These are phyloP conservation scores for Oryzias melastigma DNA, from an alignment of 2,113 vertebrate species.

Conservation along the genomic window DNA sequence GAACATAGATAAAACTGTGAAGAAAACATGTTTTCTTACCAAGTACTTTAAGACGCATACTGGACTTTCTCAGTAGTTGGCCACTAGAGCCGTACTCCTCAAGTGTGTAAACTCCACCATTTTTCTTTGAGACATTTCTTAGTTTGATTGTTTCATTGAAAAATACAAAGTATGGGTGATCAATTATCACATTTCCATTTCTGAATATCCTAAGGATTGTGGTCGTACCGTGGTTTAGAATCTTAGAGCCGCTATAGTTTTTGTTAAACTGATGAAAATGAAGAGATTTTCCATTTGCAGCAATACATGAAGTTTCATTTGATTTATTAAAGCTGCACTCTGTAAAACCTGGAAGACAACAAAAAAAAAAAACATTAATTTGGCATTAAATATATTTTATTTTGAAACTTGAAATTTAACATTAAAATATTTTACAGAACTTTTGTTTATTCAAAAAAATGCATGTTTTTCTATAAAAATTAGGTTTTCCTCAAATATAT, in stretches of 20 bases:
- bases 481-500: no score
- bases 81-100: no score
- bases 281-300: slow-evolving; percentile 23
- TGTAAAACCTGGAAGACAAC: neutral
- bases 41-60: neutral
- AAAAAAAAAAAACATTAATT: neutral
- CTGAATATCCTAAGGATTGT: neutral
- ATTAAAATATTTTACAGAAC: no score
- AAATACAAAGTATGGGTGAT: no score
- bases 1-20: no score
- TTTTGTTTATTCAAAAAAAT: no score
- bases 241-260: neutral
- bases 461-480: no score
- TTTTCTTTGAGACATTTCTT: neutral
- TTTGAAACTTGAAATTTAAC: no score
- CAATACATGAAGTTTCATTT: slow-evolving; percentile 12
- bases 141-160: no score
- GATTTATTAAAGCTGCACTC: slow-evolving; percentile 14
- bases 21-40: no score
- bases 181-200: fast-evolving
- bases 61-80: no score
- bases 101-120: slow-evolving; percentile 26
- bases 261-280: slow-evolving; percentile 21
- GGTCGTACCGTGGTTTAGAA: neutral
- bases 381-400: no score